Base-by-base conservation (phyloP, 2,113 vertebrate species). In the Pachyramphus minor region DNA sequence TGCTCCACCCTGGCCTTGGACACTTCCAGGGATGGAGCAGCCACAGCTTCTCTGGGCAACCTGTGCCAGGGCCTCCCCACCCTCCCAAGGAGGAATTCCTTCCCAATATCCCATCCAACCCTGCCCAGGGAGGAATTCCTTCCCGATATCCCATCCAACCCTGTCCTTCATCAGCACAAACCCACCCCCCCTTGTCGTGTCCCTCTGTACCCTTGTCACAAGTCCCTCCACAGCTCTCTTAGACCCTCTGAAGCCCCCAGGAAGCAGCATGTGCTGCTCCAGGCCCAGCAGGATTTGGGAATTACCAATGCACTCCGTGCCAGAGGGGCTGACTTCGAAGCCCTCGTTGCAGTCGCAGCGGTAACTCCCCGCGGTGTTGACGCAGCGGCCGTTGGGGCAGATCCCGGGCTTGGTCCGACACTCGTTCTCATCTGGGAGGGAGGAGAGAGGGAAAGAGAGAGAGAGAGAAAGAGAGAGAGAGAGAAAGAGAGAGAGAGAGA, bases 311-410 rank as follows among this genome's bases (percentile, higher is more conserved):
- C 99, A 99, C 93, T 99, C 98, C 0, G 98, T 99, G 96, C 98
- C 98, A 5, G 98, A 98, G 42, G 98, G 97, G 56, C 99, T 99
- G 67, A 98, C 96, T 95, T 98, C 98, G 63, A 99, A 99, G 21
- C 99, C 99, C 12, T 99, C 98, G 1, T 98, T 98, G 86, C 99
- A 99, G 67, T 99, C 98, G 11, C 99, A 99, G 95, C 96, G 97
- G 93, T 99, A 99, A 85, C 99, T 99, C 30, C 99, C 99, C 87
- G 98, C 97, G 0, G 98, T 98, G 97, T 99, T 99, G 77, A 99
- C 9, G 2, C 99, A 99, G 89, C 97, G 99, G 9, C 99, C 99
- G 1, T 99, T 98, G 97, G 98, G 98, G 71, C 99, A 99, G 97
- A 99, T 98, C 12, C 98, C 98, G 1, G 99, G 98, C 91, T 99